phyloP scores from a whole-genome alignment of 2,113 vertebrate genomes.

The Leiothrix lutea region DNA sequence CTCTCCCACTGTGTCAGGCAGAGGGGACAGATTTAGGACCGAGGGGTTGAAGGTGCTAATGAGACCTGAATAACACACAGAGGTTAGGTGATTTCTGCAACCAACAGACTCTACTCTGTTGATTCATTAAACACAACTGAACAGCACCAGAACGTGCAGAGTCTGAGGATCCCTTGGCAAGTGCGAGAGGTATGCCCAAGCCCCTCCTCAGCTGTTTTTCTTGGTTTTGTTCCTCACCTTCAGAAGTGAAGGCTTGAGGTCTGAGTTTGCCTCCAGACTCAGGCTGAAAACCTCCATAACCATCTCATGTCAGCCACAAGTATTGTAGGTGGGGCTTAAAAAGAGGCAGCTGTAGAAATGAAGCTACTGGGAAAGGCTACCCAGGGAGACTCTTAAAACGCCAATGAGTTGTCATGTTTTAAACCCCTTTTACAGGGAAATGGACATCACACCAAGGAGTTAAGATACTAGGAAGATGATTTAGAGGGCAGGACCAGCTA shows the following conservation, averaged over 20 bases:
- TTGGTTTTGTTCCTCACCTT: neutral
- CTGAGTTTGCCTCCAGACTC: neutral
- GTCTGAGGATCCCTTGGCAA: neutral
- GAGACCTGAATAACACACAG: conserved; percentile 53
- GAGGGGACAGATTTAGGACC: neutral
- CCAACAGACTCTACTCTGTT: neutral
- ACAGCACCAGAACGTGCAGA: neutral
- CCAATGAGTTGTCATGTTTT: neutral
- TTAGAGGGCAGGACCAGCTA: neutral
- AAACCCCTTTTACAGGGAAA: neutral
- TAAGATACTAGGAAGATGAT: neutral
- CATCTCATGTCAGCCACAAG: neutral
- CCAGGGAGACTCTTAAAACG: neutral
- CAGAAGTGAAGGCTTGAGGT: neutral
- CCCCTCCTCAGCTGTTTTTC: neutral
- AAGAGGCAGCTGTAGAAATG: neutral
- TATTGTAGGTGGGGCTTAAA: neutral
- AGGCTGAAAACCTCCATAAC: neutral
- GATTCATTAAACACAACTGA: neutral
- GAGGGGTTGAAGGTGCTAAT: conserved; percentile 65
- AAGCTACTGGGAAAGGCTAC: neutral
- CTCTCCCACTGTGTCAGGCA: fast-evolving
- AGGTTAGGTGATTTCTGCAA: neutral
- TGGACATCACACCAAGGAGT: neutral
- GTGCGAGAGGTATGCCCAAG: fast-evolving